Conservation (phyloP, 1,140 invertebrate species). For the Drosophila nikananu region DNA sequence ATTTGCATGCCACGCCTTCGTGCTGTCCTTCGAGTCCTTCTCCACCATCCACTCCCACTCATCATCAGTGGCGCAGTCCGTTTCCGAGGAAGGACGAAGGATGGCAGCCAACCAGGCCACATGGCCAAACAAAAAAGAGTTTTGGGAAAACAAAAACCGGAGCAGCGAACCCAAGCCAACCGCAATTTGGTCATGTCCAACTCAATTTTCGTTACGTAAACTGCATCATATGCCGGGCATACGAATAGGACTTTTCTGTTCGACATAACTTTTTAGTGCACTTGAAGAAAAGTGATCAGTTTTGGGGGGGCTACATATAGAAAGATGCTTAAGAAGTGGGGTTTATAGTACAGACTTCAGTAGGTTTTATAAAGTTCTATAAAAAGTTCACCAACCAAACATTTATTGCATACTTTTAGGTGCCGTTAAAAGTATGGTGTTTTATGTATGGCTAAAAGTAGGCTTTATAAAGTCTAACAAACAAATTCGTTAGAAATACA, state of each 20-base stretch:
- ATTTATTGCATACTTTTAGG: neutral
- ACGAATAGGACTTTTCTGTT: slow-evolving; percentile 46
- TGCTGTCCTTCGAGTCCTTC: slow-evolving; percentile 5
- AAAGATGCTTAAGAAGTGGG: too few relatives aligned
- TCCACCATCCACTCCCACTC: slow-evolving; percentile 5
- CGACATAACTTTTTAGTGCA: slow-evolving; percentile 67
- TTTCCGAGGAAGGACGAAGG: slow-evolving; percentile 1
- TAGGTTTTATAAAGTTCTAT: too few relatives aligned
- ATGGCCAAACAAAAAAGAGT: slow-evolving; percentile 17
- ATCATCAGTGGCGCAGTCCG: slow-evolving; percentile 11
- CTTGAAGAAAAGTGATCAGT: slow-evolving; percentile 6
- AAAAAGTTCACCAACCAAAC: neutral
- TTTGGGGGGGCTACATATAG: accelerated
- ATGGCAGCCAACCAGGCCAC: slow-evolving; percentile 22
- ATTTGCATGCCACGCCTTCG: slow-evolving; percentile 67
- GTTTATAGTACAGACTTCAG: neutral
- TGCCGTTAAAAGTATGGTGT: neutral
- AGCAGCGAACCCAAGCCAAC: slow-evolving; percentile 59
- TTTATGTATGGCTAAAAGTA: too few relatives aligned
- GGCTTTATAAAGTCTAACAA: too few relatives aligned
- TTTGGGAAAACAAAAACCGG: slow-evolving; percentile 19
- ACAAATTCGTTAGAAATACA: too few relatives aligned
- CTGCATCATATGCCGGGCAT: slow-evolving; percentile 70
- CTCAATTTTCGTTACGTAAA: slow-evolving; percentile 82
- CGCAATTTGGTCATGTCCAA: slow-evolving; percentile 81